A percentile compares a stretch with the other conserved stretches of the same genome.
These are phyloP conservation scores for Lithophane socia DNA, from an alignment of 2,888 invertebrate genomes.

Conservation along the genomic window DNA sequence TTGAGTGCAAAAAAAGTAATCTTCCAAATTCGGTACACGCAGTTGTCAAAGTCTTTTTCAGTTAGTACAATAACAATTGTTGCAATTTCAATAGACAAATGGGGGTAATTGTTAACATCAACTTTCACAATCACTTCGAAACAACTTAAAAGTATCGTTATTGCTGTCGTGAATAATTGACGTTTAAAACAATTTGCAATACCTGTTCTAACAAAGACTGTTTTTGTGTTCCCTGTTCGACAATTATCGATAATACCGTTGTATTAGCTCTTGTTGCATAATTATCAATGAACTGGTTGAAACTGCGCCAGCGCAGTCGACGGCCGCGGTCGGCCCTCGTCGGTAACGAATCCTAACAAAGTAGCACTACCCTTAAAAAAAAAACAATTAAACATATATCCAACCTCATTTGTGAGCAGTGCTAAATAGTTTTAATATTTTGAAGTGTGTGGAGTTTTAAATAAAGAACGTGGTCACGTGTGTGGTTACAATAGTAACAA, in stretches of 20 bases:
- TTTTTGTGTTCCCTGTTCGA: conserved; percentile 65
- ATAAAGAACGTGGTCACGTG: conserved; percentile 42
- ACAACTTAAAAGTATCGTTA: conserved; percentile 46
- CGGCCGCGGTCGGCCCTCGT: conserved; percentile 73
- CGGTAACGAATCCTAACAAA: conserved; percentile 70
- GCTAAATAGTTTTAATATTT: conserved; percentile 15
- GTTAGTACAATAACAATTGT: neutral
- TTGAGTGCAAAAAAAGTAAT: no score
- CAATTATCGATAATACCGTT: conserved; percentile 80
- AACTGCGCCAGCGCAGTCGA: conserved; percentile 76
- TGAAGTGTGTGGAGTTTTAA: conserved; percentile 28
- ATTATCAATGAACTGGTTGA: conserved; percentile 75
- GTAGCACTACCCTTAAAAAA: conserved; percentile 54
- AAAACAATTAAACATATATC: conserved; percentile 28
- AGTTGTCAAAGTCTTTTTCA: no score
- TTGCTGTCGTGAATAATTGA: conserved; percentile 46
- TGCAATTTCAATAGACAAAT: conserved; percentile 34
- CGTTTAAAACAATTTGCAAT: conserved; percentile 51
- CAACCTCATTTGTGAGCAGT: conserved; percentile 29
- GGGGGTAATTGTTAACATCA: conserved; percentile 17
- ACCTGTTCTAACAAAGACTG: conserved; percentile 62
- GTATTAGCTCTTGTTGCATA: conserved; percentile 82
- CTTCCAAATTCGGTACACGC: no score
- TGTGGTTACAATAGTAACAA: conserved; percentile 49
- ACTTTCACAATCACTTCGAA: conserved; percentile 59